These are phyloP conservation scores for Stomorhina lunata DNA, from an alignment of 2,888 invertebrate species.

Conservation along the genomic window DNA sequence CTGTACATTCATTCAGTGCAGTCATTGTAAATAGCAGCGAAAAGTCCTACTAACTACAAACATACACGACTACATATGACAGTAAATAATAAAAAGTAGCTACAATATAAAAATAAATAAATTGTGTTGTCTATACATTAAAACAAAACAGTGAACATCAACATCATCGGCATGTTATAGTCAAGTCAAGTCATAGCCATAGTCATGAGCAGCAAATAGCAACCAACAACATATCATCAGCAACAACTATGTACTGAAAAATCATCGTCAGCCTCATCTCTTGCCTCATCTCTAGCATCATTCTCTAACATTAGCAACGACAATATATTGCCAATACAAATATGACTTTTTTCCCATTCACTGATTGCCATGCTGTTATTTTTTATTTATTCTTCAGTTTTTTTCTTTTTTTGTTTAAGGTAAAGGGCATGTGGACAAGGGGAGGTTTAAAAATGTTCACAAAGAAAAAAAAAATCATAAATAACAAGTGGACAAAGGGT, in stretches of 20 bases:
- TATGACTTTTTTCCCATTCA: constrained; percentile 37
- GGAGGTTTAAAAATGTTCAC: not conserved
- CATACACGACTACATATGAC: not conserved
- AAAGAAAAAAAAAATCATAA: not conserved
- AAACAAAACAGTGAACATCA: constrained; percentile 33
- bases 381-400: not conserved
- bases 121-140: constrained; percentile 32
- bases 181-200: no score
- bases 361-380: constrained; percentile 31
- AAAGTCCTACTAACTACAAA: not conserved
- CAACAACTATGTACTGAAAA: not conserved
- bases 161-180: not conserved
- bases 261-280: not conserved
- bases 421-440: not conserved
- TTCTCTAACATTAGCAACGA: no score
- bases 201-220: constrained; percentile 20
- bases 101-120: constrained; percentile 3
- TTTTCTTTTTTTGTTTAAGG: not conserved
- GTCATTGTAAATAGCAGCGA: constrained; percentile 2
- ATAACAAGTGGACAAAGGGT: constrained; percentile 42
- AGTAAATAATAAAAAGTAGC: not conserved
- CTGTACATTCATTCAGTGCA: constrained; percentile 35
- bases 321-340: constrained; percentile 34
- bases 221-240: constrained; percentile 18
- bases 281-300: no score